These are phyloP conservation scores for Brachymystax lenok DNA, from an alignment of 2,797 vertebrate species.

Conservation along the genomic window DNA sequence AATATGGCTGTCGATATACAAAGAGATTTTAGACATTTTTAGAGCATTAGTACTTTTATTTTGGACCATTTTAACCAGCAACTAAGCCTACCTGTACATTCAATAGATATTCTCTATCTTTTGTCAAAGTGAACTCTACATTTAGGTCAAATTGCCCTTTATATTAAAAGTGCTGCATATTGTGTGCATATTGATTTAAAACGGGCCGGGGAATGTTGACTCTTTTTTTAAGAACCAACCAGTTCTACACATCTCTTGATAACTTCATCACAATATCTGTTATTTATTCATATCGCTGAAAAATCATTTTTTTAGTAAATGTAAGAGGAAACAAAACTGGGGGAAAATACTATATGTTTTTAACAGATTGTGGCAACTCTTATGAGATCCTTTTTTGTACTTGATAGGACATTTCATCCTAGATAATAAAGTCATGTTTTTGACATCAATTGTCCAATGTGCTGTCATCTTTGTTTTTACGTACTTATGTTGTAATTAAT, in stretches of 20 bases:
- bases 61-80: slow-evolving; percentile 71
- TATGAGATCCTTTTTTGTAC: slow-evolving; percentile 91
- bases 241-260: slow-evolving; percentile 74
- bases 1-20: slow-evolving; percentile 65
- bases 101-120: slow-evolving; percentile 54
- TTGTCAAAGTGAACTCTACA: slow-evolving; percentile 72
- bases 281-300: slow-evolving; percentile 83
- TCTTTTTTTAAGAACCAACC: slow-evolving; percentile 52
- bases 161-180: slow-evolving; percentile 84
- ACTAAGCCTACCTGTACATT: slow-evolving; percentile 64
- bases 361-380: slow-evolving; percentile 88
- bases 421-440: slow-evolving; percentile 94
- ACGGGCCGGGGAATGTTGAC: slow-evolving; percentile 54
- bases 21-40: slow-evolving; percentile 63
- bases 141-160: slow-evolving; percentile 82
- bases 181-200: slow-evolving; percentile 83
- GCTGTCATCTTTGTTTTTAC: slow-evolving; percentile 71
- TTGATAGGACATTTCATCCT: slow-evolving; percentile 88
- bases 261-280: slow-evolving; percentile 79
- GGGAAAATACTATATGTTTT: slow-evolving; percentile 82
- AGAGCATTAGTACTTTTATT: slow-evolving; percentile 68
- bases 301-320: slow-evolving; percentile 68
- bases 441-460: slow-evolving; percentile 75
- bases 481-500: slow-evolving; percentile 26
- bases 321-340: slow-evolving; percentile 67